These are phyloP conservation scores for Enteromius viviparus DNA, from an alignment of 2,797 vertebrate genomes.

Conservation along the genomic window DNA sequence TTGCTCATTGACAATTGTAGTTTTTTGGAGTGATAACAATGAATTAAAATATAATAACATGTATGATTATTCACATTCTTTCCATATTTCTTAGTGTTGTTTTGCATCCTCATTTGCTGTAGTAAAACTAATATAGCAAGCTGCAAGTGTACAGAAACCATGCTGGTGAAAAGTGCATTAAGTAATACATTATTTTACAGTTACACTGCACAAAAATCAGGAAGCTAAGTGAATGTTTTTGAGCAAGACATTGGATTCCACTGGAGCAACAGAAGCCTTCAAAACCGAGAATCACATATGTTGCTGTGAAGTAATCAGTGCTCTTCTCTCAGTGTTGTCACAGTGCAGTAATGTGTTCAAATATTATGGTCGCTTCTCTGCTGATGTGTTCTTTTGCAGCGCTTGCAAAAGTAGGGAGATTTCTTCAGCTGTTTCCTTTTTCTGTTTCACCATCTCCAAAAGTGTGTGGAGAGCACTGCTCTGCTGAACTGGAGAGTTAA, in stretches of 20 bases:
- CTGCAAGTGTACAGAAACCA: not conserved
- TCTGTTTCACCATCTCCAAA: constrained; percentile 74
- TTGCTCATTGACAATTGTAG: not conserved
- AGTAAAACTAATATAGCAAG: constrained; percentile 15
- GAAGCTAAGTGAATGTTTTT: not conserved
- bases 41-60: not conserved
- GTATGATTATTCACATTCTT: not conserved
- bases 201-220: not conserved
- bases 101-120: not conserved
- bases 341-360: not conserved
- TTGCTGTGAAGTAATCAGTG: not conserved
- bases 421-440: constrained; percentile 75
- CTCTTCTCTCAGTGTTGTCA: not conserved
- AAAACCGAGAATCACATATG: not conserved
- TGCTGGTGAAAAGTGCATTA: not conserved
- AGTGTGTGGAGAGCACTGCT: constrained; percentile 78
- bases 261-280: not conserved
- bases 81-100: not conserved
- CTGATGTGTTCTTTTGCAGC: constrained; percentile 70
- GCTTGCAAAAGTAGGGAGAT: constrained; percentile 76
- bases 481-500: constrained; percentile 82
- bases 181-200: not conserved
- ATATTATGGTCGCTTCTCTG: constrained; percentile 61
- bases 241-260: not conserved
- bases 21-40: not conserved